A percentile compares a stretch with the other conserved stretches of the same genome.
Evolutionary conservation across 2,888 invertebrate genomes (phyloP).

Genomic region (Alentia gelatinosa): DNA sequence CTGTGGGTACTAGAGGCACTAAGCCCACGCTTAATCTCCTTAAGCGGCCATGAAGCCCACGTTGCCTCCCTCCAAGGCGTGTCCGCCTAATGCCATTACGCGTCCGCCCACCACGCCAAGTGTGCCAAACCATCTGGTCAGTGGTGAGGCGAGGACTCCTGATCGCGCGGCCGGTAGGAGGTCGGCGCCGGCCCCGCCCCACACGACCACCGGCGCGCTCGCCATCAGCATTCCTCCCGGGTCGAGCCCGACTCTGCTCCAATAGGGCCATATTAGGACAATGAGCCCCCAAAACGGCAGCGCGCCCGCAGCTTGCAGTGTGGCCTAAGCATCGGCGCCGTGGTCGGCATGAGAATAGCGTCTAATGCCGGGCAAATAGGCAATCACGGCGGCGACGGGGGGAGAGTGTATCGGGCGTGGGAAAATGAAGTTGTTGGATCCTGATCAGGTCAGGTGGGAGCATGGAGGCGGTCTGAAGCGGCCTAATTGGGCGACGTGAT

Average conservation of each 20-base stretch:
- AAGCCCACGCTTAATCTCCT: constrained; percentile 26
- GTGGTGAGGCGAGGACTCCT: not conserved
- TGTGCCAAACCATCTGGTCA: not conserved
- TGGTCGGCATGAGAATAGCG: constrained; percentile 7
- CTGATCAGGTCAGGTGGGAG: constrained; percentile 5
- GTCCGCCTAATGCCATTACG: not conserved
- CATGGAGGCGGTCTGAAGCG: not conserved
- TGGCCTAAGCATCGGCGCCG: constrained; percentile 18
- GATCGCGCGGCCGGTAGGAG: not conserved
- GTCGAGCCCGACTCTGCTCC: not conserved
- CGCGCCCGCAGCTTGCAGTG: not conserved
- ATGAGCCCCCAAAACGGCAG: constrained; percentile 8
- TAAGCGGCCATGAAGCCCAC: constrained; percentile 23
- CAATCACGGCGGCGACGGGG: not conserved
- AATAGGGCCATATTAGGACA: constrained; percentile 43
- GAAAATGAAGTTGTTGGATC: constrained; percentile 41
- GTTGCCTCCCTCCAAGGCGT: not conserved
- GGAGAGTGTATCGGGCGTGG: constrained; percentile 26
- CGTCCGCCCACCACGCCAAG: not conserved
- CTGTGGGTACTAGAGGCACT: not conserved
- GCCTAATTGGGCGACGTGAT: constrained; percentile 27
- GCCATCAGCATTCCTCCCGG: constrained; percentile 34
- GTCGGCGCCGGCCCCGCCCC: not conserved
- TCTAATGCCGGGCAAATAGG: constrained; percentile 44
- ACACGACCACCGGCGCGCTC: not conserved